These are phyloP conservation scores for Hymenochirus boettgeri DNA, from an alignment of 2,113 vertebrate species.

Conservation along the genomic window DNA sequence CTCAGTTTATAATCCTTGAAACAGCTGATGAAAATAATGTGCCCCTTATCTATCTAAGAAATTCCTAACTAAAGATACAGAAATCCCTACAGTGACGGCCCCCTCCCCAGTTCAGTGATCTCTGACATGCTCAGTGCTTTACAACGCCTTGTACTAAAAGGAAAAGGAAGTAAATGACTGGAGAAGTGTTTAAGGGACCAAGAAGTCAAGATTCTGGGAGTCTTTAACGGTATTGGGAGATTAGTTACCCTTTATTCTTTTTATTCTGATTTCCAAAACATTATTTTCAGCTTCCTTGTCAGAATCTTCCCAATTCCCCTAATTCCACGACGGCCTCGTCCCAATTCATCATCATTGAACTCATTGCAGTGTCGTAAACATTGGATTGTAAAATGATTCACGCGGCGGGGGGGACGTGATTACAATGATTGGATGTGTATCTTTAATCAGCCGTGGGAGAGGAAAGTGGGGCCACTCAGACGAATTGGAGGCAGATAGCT, in stretches of 20 bases:
- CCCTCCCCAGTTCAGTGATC: too few relatives aligned
- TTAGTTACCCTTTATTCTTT: neutral
- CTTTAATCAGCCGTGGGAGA: constrained; percentile 36
- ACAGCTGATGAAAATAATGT: too few relatives aligned
- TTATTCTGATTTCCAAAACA: neutral
- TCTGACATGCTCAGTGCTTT: too few relatives aligned
- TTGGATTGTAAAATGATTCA: constrained; percentile 25
- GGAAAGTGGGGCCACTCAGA: constrained; percentile 15
- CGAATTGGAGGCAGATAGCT: neutral
- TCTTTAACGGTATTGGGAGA: too few relatives aligned
- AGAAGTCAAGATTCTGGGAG: too few relatives aligned
- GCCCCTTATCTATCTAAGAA: too few relatives aligned
- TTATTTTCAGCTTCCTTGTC: neutral
- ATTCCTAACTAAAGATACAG: too few relatives aligned
- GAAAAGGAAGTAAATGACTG: too few relatives aligned
- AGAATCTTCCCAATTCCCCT: constrained; percentile 16
- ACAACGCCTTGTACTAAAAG: too few relatives aligned
- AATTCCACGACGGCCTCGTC: constrained; percentile 19
- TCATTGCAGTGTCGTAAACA: constrained; percentile 33
- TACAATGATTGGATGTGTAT: constrained; percentile 39
- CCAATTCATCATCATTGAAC: constrained; percentile 39
- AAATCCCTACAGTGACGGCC: too few relatives aligned
- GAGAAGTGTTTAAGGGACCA: too few relatives aligned
- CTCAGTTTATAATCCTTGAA: too few relatives aligned
- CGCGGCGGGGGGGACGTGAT: constrained; percentile 36